These are phyloP conservation scores for Xerus inauris DNA, from an alignment of 2,113 vertebrate species.

Conservation along the genomic window DNA sequence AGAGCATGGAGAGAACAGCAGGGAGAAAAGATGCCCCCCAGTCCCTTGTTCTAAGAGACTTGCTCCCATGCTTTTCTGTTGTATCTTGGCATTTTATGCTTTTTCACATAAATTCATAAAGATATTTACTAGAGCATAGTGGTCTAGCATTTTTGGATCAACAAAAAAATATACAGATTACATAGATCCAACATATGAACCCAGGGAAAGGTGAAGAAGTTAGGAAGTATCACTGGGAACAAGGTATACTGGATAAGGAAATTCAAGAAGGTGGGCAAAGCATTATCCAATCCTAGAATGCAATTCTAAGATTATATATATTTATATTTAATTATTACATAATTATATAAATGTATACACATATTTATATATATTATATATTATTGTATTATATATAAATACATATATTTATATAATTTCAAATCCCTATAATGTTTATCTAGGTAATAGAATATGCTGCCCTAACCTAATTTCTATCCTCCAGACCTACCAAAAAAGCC, in stretches of 20 bases:
- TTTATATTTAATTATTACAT: too few species aligned
- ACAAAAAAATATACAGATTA: constrained; percentile 3
- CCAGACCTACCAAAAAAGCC: not conserved
- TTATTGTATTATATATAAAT: too few species aligned
- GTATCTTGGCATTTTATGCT: not conserved
- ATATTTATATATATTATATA: too few species aligned
- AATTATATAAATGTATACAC: too few species aligned
- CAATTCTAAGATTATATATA: too few species aligned
- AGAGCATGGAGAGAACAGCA: not conserved
- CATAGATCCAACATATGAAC: not conserved
- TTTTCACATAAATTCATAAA: not conserved
- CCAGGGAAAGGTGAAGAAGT: not conserved
- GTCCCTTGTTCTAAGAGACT: not conserved
- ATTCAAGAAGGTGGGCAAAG: not conserved
- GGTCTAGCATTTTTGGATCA: not conserved
- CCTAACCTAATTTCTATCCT: not conserved
- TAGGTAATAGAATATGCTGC: not conserved
- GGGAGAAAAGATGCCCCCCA: not conserved
- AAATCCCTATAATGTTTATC: not conserved
- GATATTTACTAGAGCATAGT: not conserved
- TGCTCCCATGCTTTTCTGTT: not conserved
- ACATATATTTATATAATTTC: not conserved
- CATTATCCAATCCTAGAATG: not conserved
- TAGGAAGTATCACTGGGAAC: not conserved
- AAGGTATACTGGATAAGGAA: not conserved